Base-by-base conservation (phyloP, 2,888 invertebrate genomes). In the Myopa testacea region DNA sequence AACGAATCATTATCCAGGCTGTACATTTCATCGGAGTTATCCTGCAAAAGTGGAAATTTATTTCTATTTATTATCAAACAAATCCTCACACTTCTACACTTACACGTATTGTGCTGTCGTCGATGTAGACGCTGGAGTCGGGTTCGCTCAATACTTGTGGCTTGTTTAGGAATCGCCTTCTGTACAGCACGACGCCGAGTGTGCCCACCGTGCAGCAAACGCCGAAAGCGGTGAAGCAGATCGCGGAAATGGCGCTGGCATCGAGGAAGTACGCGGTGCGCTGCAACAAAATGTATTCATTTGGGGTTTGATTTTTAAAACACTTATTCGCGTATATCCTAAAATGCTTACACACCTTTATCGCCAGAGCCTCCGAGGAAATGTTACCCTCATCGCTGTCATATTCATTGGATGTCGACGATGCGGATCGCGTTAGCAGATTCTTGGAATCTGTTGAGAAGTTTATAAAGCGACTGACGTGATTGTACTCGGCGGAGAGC, bases 1-100 rank as follows among this genome's bases (percentile, higher is more conserved):
- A 97, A 97, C 80, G 96, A 96, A 89, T 97, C 97, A 89, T 97
- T 97, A 91, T 97, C 97, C 90, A 97, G 90, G 86, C 96, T 97
- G 90, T 96, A 96, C 95, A 97, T 96, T 90, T 97, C 96, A 90
- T 96, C 96, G 7, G 95, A 95, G 87, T 95, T 96, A 89, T 96
- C 96, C 96, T 96, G 81, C 63, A 80, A 78, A 68, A 81, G 79
- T 78, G 80, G 19, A 55, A 65, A 72, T 2, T 34, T n/a, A 26
- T 26, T 26, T 26, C 2, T 26, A 67, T 19, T 37, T 34, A n/a
- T 67, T 65, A 67, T 38, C 45, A 65, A 65, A 62, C 4, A 26
- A 26, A 55, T n/a, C 16, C 8, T 8, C 55, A n/a, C 50, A 6
- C 55, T 55, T n/a, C 6, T 50, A n/a, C 86, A 87, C 87, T 91